Evolutionary conservation across 2,888 invertebrate genomes (phyloP).

Genomic region (Drosophila longiperda): DNA sequence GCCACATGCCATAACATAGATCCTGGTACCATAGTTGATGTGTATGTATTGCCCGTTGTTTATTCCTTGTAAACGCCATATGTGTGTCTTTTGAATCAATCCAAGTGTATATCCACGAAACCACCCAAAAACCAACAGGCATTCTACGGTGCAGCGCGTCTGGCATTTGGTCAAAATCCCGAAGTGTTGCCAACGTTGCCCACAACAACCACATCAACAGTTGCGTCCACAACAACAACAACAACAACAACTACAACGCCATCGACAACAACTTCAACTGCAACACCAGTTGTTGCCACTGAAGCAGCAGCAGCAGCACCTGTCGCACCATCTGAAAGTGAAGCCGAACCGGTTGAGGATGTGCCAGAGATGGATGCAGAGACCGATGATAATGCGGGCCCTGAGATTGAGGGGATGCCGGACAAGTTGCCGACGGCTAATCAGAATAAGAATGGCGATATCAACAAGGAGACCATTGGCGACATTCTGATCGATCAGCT

Average conservation of each 20-base stretch:
- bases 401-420: conserved; percentile 47
- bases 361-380: conserved; percentile 43
- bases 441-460: conserved; percentile 48
- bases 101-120: conserved; percentile 78
- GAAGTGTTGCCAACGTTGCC: conserved; percentile 84
- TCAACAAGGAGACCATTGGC: conserved; percentile 81
- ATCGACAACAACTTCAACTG: conserved; percentile 58
- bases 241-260: conserved; percentile 65
- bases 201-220: conserved; percentile 68
- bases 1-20: conserved; percentile 4
- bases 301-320: conserved; percentile 40
- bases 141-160: conserved; percentile 88
- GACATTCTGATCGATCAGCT: conserved; percentile 76
- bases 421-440: conserved; percentile 49
- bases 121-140: conserved; percentile 85
- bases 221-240: conserved; percentile 55
- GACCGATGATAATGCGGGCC: conserved; percentile 8
- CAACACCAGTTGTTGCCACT: conserved; percentile 49
- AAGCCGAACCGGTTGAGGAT: conserved; percentile 38
- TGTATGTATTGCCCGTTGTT: conserved; percentile 34
- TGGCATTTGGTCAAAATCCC: conserved; percentile 86
- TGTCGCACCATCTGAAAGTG: conserved; percentile 10
- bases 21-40: conserved; percentile 29
- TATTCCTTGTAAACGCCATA: conserved; percentile 62
- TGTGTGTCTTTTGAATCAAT: conserved; percentile 68